Evolutionary conservation across 2,888 invertebrate species (phyloP).

Genomic region (Antheraea yamamai): DNA sequence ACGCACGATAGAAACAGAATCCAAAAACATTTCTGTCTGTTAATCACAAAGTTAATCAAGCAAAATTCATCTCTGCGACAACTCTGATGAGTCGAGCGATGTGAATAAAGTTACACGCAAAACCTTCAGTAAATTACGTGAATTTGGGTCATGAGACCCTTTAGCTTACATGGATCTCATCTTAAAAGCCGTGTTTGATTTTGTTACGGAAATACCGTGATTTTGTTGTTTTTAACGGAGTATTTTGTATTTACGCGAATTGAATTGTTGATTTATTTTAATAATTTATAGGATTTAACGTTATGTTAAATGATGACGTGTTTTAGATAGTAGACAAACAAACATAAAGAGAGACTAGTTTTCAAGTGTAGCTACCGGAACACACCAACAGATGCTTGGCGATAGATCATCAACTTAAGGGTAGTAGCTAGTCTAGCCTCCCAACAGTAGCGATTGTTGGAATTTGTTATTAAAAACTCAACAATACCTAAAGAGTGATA

Average conservation of each 20-base stretch:
- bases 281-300: neutral
- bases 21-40: neutral
- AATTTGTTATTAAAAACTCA: no score
- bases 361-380: no score
- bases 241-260: neutral
- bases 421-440: no score
- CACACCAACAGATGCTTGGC: no score
- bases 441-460: no score
- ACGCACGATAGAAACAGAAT: neutral
- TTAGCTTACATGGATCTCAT: conserved; percentile 24
- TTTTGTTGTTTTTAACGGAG: conserved; percentile 18
- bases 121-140: conserved; percentile 2
- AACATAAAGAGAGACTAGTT: no score
- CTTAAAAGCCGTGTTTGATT: conserved; percentile 14
- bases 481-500: no score
- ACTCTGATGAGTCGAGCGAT: neutral
- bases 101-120: neutral
- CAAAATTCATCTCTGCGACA: neutral
- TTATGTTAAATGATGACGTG: no score
- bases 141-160: conserved; percentile 2
- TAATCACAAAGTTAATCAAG: conserved; percentile 13
- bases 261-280: neutral
- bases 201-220: neutral
- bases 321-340: no score
- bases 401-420: no score